Conservation (phyloP, 2,797 vertebrate species). For the Smutsia temminckii region DNA sequence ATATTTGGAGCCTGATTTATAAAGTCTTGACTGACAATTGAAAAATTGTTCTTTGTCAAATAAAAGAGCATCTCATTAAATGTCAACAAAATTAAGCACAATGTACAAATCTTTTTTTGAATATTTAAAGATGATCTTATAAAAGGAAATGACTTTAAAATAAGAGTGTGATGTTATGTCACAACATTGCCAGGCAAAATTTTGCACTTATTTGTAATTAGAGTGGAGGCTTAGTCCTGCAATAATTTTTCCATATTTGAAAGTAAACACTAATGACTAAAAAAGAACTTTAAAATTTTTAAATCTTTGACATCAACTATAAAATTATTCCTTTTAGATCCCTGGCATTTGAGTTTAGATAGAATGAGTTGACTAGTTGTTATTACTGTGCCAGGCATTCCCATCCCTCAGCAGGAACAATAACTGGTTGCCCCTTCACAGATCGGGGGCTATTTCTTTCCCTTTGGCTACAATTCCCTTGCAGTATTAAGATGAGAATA, state of each 20-base stretch:
- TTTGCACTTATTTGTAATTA: constrained; percentile 10
- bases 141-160: constrained; percentile 12
- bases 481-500: background rate
- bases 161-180: background rate
- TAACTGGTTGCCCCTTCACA: background rate
- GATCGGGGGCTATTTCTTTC: background rate
- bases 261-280: background rate
- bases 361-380: background rate
- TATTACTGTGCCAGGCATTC: background rate
- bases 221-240: background rate
- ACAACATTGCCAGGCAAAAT: background rate
- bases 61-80: background rate
- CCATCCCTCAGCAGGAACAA: accelerated
- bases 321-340: background rate
- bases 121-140: background rate
- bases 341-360: background rate
- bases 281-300: background rate
- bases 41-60: constrained; percentile 30
- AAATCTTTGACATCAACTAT: background rate
- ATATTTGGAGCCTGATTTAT: constrained; percentile 2
- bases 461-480: background rate
- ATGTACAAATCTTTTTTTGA: background rate
- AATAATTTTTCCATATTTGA: constrained; percentile 2
- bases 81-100: constrained; percentile 35
- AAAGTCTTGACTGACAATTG: constrained; percentile 44